Conservation (phyloP, 2,888 invertebrate genomes). For the Epirrhoe alternata region DNA sequence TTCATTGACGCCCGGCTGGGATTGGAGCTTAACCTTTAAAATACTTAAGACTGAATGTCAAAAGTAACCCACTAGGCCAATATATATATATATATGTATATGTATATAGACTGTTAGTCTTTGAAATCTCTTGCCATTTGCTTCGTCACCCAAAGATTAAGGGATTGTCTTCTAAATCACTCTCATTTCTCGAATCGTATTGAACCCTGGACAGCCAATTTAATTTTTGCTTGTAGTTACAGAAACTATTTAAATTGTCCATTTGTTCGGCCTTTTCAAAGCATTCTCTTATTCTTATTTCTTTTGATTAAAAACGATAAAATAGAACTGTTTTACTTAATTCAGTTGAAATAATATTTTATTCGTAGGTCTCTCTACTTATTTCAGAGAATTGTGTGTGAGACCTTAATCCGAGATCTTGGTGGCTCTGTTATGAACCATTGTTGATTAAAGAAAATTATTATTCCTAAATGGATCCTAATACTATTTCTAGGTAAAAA, state of each 20-base stretch:
- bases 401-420: background rate
- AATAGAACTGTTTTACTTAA: conserved; percentile 1
- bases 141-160: background rate
- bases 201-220: conserved; percentile 3
- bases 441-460: no score
- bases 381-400: no score
- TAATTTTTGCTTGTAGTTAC: conserved; percentile 6
- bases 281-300: background rate
- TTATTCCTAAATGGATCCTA: no score
- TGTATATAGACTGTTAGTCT: no score
- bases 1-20: no score
- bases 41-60: no score
- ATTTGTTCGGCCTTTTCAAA: background rate
- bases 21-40: no score
- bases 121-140: background rate
- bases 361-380: background rate
- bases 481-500: no score
- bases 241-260: background rate
- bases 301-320: conserved; percentile 3
- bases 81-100: no score
- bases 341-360: background rate
- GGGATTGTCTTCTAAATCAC: background rate
- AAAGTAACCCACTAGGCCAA: no score
- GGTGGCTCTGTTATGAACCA: background rate
- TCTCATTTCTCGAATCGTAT: background rate